Conservation (phyloP, 2,113 vertebrate species). For the Dermatemys mawii region DNA sequence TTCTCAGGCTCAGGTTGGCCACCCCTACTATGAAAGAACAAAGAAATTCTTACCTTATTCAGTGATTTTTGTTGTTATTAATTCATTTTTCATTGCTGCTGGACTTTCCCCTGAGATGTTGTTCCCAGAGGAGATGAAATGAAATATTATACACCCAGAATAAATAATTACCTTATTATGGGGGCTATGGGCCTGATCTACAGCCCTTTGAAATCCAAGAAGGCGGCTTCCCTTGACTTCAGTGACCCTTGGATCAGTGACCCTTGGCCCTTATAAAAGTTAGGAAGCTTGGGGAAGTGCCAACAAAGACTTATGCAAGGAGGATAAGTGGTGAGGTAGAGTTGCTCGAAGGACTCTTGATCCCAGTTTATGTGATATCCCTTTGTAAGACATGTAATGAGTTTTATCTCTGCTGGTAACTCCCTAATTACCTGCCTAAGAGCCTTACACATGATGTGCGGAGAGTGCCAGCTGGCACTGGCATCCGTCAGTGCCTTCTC, state of each 20-base stretch:
- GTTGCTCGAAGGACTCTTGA: background rate
- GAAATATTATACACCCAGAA: background rate
- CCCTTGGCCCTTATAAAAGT: background rate
- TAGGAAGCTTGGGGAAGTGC: background rate
- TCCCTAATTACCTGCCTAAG: background rate
- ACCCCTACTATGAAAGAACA: too few species aligned
- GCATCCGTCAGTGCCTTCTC: background rate
- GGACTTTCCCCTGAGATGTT: background rate
- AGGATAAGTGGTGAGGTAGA: background rate
- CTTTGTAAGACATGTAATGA: background rate
- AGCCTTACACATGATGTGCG: background rate
- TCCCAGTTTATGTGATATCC: background rate
- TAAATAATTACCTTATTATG: background rate
- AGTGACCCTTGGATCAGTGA: background rate
- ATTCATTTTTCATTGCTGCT: background rate
- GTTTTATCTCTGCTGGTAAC: background rate
- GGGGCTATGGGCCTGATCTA: background rate
- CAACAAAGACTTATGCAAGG: background rate
- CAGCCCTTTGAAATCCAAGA: background rate
- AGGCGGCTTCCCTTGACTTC: background rate
- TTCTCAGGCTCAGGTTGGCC: too few species aligned
- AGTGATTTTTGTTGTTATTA: background rate
- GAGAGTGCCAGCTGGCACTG: background rate
- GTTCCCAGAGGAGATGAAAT: background rate
- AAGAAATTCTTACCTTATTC: background rate